Evolutionary conservation across 2,113 vertebrate species (phyloP).

Genomic region (Tragelaphus buxtoni): DNA sequence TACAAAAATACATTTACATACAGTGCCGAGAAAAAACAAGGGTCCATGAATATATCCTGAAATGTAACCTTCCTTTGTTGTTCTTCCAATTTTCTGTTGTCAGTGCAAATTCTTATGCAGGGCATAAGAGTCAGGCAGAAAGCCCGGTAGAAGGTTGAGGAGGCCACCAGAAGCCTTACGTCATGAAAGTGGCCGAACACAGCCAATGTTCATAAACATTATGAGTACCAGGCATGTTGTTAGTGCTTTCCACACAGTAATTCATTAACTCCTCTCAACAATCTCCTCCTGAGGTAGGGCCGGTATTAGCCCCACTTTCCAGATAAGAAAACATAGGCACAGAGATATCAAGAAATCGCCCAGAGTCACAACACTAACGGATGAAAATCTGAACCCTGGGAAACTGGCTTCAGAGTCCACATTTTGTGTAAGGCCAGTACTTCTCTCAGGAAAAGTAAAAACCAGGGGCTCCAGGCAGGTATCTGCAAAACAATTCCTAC

Average conservation of each 20-base stretch:
- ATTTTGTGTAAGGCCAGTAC: neutral
- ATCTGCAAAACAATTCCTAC: neutral
- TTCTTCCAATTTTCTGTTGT: neutral
- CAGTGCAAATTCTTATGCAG: neutral
- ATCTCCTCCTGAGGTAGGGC: neutral
- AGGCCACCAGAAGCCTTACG: neutral
- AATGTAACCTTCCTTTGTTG: neutral
- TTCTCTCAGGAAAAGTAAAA: neutral
- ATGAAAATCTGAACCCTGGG: neutral
- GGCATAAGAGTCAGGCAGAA: neutral
- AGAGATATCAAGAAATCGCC: neutral
- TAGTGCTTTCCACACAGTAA: neutral
- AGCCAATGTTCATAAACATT: neutral
- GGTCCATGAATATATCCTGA: neutral
- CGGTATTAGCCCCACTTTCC: neutral
- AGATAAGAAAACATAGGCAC: neutral
- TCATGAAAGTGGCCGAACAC: rapidly evolving
- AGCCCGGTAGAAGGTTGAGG: neutral
- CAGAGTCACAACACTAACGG: neutral
- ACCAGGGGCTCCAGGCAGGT: neutral
- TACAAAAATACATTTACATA: neutral
- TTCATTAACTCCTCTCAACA: neutral
- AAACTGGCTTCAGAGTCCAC: neutral
- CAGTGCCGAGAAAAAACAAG: neutral
- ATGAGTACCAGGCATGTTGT: neutral